These are phyloP conservation scores for Moxostoma hubbsi DNA, from an alignment of 2,797 vertebrate species.

Conservation along the genomic window DNA sequence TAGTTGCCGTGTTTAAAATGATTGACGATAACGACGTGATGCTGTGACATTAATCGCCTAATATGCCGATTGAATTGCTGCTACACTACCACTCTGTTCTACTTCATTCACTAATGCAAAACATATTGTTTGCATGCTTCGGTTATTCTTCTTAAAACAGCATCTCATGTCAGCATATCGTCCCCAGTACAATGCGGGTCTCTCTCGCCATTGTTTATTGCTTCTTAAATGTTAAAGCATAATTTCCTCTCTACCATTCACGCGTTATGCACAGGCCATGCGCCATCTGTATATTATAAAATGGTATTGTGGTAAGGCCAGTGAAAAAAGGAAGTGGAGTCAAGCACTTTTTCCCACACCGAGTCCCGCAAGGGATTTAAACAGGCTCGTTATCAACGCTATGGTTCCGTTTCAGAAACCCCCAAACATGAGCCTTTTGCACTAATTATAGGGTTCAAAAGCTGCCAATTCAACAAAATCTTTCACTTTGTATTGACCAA, in stretches of 20 bases:
- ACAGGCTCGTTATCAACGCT: conserved; percentile 51
- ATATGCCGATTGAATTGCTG: not conserved
- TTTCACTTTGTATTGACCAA: not conserved
- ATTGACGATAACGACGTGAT: conserved; percentile 4
- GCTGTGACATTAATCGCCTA: not conserved
- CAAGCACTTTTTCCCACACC: conserved; percentile 53
- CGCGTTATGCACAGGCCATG: conserved; percentile 17
- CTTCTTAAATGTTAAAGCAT: conserved; percentile 38
- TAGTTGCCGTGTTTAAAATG: conserved; percentile 7
- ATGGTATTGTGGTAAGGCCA: conserved; percentile 37
- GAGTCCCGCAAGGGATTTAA: conserved; percentile 51
- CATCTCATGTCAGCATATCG: no score
- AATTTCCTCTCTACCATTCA: conserved; percentile 54
- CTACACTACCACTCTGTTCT: not conserved
- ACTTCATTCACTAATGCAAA: not conserved
- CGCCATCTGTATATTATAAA: conserved; percentile 41
- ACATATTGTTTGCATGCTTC: not conserved
- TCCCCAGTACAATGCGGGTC: conserved; percentile 9
- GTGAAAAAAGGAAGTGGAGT: conserved; percentile 59
- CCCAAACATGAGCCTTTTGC: conserved; percentile 27
- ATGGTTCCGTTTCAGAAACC: conserved; percentile 33
- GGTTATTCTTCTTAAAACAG: not conserved
- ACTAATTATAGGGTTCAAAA: conserved; percentile 28
- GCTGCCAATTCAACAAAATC: conserved; percentile 21
- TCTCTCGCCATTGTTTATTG: conserved; percentile 44